phyloP scores from a whole-genome alignment of 2,888 invertebrate genomes.

The Zhengitettix transpicula region DNA sequence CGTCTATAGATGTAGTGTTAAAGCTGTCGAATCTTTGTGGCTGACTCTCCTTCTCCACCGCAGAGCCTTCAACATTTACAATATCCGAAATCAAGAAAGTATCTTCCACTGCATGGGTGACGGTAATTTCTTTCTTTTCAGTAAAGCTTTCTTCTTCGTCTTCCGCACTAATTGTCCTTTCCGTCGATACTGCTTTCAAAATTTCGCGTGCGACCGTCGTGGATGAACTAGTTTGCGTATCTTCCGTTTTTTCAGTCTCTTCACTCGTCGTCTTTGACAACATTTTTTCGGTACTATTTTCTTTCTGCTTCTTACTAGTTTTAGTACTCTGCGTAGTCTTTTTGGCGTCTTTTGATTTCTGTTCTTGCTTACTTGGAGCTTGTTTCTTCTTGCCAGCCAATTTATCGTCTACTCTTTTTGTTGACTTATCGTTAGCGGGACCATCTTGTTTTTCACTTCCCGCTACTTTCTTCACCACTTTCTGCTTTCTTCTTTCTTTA shows the following conservation, averaged over 20 bases:
- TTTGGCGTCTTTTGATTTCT: too few species aligned
- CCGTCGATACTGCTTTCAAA: background rate
- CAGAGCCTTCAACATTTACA: too few species aligned
- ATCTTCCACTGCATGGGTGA: background rate
- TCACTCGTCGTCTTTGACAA: background rate
- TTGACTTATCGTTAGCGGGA: background rate
- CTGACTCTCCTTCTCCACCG: conserved; percentile 8
- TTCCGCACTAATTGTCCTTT: background rate
- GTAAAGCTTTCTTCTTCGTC: background rate
- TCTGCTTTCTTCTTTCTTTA: conserved; percentile 11
- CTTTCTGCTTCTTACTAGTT: too few species aligned
- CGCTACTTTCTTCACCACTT: conserved; percentile 23
- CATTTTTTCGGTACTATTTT: too few species aligned
- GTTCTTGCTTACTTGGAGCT: too few species aligned
- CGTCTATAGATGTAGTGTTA: background rate
- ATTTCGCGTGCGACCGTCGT: background rate
- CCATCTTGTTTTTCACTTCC: conserved; percentile 16
- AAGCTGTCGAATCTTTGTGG: background rate
- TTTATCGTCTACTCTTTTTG: conserved; percentile 19
- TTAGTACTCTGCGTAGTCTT: too few species aligned
- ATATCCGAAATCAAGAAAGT: background rate
- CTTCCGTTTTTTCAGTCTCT: background rate
- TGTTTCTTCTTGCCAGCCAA: conserved; percentile 17
- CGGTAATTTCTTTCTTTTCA: background rate
- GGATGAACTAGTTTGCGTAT: background rate